Percentiles rank a stretch among this genome's conserved stretches.
phyloP scores from a whole-genome alignment of 1,140 invertebrate species.

The Leptinotarsa lineolata region DNA sequence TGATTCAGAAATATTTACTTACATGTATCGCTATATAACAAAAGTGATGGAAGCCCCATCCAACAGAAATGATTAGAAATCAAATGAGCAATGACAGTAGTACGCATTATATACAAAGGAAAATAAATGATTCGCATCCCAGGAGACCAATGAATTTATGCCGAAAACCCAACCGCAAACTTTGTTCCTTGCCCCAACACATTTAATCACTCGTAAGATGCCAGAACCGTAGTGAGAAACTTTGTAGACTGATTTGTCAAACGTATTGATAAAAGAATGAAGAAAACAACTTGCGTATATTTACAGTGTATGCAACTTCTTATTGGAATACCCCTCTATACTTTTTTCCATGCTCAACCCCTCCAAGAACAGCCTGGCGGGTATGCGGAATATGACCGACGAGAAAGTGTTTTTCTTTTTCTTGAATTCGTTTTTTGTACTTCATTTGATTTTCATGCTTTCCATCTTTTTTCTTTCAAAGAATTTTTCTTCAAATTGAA shows the following conservation, averaged over 20 bases:
- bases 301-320: background rate
- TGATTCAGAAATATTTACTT: too few relatives aligned
- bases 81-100: too few relatives aligned
- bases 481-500: too few relatives aligned
- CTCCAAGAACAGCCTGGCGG: too few relatives aligned
- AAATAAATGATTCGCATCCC: background rate
- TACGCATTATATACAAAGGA: background rate
- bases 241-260: background rate
- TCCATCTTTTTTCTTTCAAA: too few relatives aligned
- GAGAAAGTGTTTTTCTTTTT: background rate
- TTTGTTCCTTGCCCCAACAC: background rate
- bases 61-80: too few relatives aligned
- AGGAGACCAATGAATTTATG: background rate
- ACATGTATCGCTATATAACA: too few relatives aligned
- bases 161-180: background rate
- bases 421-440: too few relatives aligned
- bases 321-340: background rate
- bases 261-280: background rate
- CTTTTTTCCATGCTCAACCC: too few relatives aligned
- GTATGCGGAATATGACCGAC: background rate
- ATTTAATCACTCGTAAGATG: background rate
- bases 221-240: background rate
- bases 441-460: too few relatives aligned
- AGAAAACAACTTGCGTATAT: background rate
- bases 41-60: too few relatives aligned